A percentile compares a stretch with the other conserved stretches of the same genome.
Evolutionary conservation across 1,140 invertebrate genomes (phyloP).

Genomic region (Dreissena rostriformis): DNA sequence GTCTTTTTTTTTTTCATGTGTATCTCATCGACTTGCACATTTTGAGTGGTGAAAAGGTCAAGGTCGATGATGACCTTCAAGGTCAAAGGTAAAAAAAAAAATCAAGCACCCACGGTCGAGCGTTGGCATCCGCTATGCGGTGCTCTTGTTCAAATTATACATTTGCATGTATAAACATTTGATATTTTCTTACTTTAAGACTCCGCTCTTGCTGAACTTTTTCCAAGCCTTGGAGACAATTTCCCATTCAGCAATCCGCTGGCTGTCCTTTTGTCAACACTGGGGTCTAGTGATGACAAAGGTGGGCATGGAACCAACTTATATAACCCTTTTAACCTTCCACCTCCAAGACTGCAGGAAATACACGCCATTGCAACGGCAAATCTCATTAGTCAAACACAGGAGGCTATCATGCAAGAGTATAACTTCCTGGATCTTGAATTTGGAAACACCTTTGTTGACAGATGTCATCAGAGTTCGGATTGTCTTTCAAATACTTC

Average conservation of each 20-base stretch:
- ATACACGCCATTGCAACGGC: slow-evolving; percentile 44
- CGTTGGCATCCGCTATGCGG: no score
- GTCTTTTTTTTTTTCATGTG: no score
- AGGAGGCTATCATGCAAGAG: slow-evolving; percentile 56
- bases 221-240: slow-evolving; percentile 33
- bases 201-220: slow-evolving; percentile 33
- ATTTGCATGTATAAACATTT: no score
- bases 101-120: no score
- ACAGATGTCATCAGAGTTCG: no score
- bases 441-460: background rate
- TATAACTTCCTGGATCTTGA: slow-evolving; percentile 36
- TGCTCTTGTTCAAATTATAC: no score
- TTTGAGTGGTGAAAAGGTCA: no score
- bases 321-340: slow-evolving; percentile 26
- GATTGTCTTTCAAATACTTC: no score
- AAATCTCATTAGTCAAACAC: slow-evolving; percentile 46
- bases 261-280: slow-evolving; percentile 12
- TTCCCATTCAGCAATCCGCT: slow-evolving; percentile 28
- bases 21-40: no score
- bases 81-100: no score
- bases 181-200: background rate
- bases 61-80: no score
- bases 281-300: slow-evolving; percentile 25
- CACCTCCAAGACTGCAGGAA: slow-evolving; percentile 39
- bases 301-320: slow-evolving; percentile 19